phyloP scores from a whole-genome alignment of 2,113 vertebrate species.

The Zosterops lateralis region DNA sequence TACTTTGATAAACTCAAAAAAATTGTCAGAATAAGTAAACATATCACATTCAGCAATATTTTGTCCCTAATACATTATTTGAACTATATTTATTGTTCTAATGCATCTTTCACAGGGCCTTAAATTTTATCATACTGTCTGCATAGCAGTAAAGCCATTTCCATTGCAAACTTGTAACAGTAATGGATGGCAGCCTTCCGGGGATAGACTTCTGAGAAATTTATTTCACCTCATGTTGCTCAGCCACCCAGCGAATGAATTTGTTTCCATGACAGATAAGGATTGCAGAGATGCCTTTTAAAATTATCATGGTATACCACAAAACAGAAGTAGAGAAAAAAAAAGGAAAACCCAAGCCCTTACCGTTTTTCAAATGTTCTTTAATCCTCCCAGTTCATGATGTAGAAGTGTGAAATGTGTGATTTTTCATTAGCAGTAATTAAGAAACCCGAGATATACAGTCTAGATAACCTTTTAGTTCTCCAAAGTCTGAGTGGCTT shows the following conservation, averaged over 20 bases:
- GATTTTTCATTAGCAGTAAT: conserved; percentile 46
- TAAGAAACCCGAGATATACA: conserved; percentile 10
- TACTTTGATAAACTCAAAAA: conserved; percentile 51
- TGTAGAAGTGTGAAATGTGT: not conserved
- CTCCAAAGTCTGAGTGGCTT: not conserved
- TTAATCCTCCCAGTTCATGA: conserved; percentile 22
- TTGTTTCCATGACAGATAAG: conserved; percentile 70
- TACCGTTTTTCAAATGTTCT: conserved; percentile 33
- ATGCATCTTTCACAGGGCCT: conserved; percentile 58
- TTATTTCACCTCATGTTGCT: conserved; percentile 72
- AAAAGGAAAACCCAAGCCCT: not conserved
- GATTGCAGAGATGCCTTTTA: conserved; percentile 64
- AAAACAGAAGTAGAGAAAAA: conserved; percentile 27
- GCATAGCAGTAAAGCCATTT: conserved; percentile 61
- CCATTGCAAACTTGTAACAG: conserved; percentile 67
- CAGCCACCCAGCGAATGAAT: conserved; percentile 67
- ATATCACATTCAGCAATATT: conserved; percentile 24
- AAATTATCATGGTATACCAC: conserved; percentile 56
- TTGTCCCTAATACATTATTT: conserved; percentile 50
- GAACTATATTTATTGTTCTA: conserved; percentile 56
- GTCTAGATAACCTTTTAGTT: not conserved
- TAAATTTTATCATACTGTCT: conserved; percentile 72
- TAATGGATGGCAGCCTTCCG: conserved; percentile 74
- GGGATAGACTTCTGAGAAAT: conserved; percentile 72
- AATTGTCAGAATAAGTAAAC: conserved; percentile 64